These are phyloP conservation scores for Artemisiospiza belli DNA, from an alignment of 2,113 vertebrate species.

Conservation along the genomic window DNA sequence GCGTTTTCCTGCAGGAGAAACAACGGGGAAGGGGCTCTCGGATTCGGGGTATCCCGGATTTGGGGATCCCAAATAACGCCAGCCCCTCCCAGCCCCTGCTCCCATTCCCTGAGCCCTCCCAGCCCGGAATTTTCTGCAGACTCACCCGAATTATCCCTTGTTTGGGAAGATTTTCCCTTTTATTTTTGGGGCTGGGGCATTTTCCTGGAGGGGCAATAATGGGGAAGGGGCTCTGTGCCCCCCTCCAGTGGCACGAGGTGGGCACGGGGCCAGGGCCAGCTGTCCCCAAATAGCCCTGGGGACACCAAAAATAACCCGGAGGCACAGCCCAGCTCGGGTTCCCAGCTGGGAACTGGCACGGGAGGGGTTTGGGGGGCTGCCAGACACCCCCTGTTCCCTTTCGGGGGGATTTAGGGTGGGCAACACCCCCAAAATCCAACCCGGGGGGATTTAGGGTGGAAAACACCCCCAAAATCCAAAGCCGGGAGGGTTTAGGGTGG, in stretches of 20 bases:
- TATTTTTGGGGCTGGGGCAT: rapidly evolving
- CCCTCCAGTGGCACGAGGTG: rapidly evolving
- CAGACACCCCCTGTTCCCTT: neutral
- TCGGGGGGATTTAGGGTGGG: rapidly evolving
- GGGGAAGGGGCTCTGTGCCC: neutral
- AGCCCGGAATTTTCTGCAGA: neutral
- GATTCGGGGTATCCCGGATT: too few species aligned
- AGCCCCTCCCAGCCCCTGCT: too few species aligned
- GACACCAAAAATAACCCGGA: neutral
- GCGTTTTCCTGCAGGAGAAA: rapidly evolving
- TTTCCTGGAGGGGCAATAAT: rapidly evolving
- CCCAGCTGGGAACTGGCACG: neutral
- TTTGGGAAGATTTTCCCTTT: neutral
- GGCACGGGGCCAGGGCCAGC: neutral
- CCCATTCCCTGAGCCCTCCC: neutral
- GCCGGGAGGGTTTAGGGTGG: too few species aligned
- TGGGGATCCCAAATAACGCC: neutral
- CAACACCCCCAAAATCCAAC: too few species aligned
- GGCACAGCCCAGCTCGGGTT: neutral
- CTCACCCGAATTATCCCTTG: rapidly evolving
- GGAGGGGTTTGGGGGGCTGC: neutral
- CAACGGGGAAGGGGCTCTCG: rapidly evolving
- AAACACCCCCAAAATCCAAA: too few species aligned
- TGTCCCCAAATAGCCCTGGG: neutral
- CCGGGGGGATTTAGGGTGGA: too few species aligned